These are phyloP conservation scores for Syngnathoides biaculeatus DNA, from an alignment of 2,113 vertebrate species.

Conservation along the genomic window DNA sequence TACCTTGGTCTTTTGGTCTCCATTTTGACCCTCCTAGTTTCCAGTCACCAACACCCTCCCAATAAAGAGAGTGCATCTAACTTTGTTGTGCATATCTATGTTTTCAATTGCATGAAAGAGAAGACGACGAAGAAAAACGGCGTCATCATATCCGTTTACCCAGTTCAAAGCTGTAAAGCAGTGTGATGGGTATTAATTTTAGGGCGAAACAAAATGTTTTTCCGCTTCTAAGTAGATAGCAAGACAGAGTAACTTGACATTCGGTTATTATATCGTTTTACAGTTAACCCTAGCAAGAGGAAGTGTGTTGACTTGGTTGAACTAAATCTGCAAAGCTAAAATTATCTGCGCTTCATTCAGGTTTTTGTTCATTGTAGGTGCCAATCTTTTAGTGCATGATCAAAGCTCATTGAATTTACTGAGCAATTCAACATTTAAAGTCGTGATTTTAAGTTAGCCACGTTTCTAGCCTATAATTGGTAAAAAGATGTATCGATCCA, in stretches of 20 bases:
- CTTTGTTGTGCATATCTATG: too few species aligned
- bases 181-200: too few species aligned
- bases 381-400: neutral
- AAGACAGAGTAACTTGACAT: neutral
- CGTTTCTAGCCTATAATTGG: neutral
- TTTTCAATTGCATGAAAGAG: too few species aligned
- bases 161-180: too few species aligned
- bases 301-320: neutral
- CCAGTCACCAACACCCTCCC: too few species aligned
- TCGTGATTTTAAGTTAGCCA: neutral
- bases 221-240: neutral
- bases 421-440: neutral
- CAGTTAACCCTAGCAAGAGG: neutral
- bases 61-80: too few species aligned
- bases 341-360: neutral
- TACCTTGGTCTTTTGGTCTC: too few species aligned
- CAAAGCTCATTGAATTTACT: neutral
- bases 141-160: too few species aligned
- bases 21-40: too few species aligned
- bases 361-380: neutral
- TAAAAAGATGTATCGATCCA: constrained; percentile 86
- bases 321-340: neutral
- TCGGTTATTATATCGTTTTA: neutral
- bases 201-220: too few species aligned
- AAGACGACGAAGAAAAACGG: too few species aligned